These are phyloP conservation scores for Sogatella furcifera DNA, from an alignment of 1,140 invertebrate species.

Conservation along the genomic window DNA sequence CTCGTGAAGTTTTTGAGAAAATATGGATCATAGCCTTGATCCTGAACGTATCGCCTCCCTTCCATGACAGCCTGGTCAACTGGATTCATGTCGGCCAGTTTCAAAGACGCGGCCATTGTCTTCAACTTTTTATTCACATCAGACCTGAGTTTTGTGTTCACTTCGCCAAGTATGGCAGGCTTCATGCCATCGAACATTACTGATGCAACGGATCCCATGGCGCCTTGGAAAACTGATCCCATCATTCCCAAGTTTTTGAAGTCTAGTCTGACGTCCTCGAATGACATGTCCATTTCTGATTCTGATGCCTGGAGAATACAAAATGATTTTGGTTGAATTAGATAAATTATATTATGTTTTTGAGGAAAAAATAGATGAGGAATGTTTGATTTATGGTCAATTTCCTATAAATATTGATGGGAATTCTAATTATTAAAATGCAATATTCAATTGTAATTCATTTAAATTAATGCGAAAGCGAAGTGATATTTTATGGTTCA, in stretches of 20 bases:
- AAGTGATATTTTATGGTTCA: too few relatives aligned
- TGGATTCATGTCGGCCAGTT: constrained; percentile 40
- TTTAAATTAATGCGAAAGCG: too few relatives aligned
- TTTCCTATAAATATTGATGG: too few relatives aligned
- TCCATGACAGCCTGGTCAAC: constrained; percentile 68
- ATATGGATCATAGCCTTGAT: constrained; percentile 60
- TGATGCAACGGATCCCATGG: constrained; percentile 67
- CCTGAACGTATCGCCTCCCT: constrained; percentile 52
- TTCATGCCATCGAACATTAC: constrained; percentile 77
- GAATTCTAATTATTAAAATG: too few relatives aligned
- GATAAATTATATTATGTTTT: too few relatives aligned
- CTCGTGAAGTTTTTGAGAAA: constrained; percentile 9
- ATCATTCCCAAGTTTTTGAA: constrained; percentile 70
- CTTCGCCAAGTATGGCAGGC: constrained; percentile 65
- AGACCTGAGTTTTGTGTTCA: constrained; percentile 48
- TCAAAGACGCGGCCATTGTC: constrained; percentile 42
- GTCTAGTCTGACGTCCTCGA: constrained; percentile 62
- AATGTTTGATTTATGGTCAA: too few relatives aligned
- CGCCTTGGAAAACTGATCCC: constrained; percentile 57
- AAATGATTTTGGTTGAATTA: too few relatives aligned
- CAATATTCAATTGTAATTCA: too few relatives aligned
- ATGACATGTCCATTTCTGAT: constrained; percentile 66
- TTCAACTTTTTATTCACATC: constrained; percentile 23
- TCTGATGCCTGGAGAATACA: constrained; percentile 38
- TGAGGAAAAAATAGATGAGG: too few relatives aligned